Percentiles rank a stretch among this genome's conserved stretches.
Conservation (phyloP, 2,113 vertebrate genomes). For the Rhea americana region DNA sequence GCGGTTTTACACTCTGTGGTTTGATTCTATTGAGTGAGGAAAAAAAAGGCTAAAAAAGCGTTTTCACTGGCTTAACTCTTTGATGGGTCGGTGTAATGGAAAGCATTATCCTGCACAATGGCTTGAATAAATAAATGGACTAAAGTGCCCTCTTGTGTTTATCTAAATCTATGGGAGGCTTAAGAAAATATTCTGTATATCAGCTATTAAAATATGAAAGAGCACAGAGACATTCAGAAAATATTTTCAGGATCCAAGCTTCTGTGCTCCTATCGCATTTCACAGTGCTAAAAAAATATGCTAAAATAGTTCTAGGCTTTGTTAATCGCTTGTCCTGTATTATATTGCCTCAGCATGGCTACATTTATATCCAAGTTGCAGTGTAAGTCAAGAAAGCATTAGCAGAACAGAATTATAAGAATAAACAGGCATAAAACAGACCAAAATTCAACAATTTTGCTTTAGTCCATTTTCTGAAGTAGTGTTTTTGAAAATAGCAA, state of each 20-base stretch:
- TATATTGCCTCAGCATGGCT: not conserved
- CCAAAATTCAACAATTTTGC: not conserved
- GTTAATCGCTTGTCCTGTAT: not conserved
- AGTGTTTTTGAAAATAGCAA: not conserved
- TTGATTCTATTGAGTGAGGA: not conserved
- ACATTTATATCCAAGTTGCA: not conserved
- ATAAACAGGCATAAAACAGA: not conserved
- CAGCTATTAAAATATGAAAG: not conserved
- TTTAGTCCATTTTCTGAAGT: not conserved
- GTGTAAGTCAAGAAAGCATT: not conserved
- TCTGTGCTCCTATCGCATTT: not conserved
- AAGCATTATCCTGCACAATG: not conserved
- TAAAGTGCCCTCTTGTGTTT: constrained; percentile 58
- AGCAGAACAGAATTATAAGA: not conserved
- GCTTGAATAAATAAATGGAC: constrained; percentile 1
- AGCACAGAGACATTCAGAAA: not conserved
- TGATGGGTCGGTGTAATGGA: not conserved
- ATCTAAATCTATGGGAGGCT: not conserved
- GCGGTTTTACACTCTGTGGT: not conserved
- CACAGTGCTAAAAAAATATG: not conserved
- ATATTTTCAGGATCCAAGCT: not conserved
- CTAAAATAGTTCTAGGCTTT: not conserved
- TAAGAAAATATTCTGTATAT: not conserved
- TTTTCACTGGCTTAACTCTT: not conserved
- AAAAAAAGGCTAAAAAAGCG: not conserved